Base-by-base conservation (phyloP, 2,888 invertebrate genomes). In the Cosmia pyralina region DNA sequence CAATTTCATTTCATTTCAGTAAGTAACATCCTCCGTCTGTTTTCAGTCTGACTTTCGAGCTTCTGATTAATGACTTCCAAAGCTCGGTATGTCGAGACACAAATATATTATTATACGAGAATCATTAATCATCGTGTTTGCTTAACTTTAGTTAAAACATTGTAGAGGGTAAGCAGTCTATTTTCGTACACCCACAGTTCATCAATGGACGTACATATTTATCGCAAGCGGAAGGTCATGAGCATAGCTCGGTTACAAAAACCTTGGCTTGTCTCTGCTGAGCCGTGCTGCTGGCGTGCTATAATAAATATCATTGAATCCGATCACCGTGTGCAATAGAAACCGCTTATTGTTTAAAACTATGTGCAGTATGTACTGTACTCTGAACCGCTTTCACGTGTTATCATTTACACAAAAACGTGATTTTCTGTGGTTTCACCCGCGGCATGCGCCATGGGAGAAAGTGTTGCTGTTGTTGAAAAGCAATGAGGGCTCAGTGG, bases 391-490 rank as follows among this genome's bases (percentile, higher is more conserved):
- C 86, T 85, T 84, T 86, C 84, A 64, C 84, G 38, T 69, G 53
- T 69, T 81, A 77, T 71, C 65, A 72, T 79, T 75, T 79, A 80
- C 69, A 85, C 82, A 85, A 82, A 82, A 79, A 77, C 66, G 34
- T 63, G 48, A 59, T 68, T 63, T 48, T 63, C 65, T 38, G 75
- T 73, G 62, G 71, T 85, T 77, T 65, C 78, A 68, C 77, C 46
- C 13, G 44, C 22, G 67, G 38, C 52, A 67, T 55, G 62, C 48
- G 34, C 59, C 38, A 68, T 52, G 44, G 67, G 81, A 59, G 82
- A 82, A 82, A 82, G 83, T 75, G 68, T 66, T 81, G 15, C 52
- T 22, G 34, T 55, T 75, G 38, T 66, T 60, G 53, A 70, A 53
- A 65, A 48, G 52, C 60, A 65, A 79, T 66, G 57, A 69, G 62